A percentile compares a stretch with the other conserved stretches of the same genome.
These are phyloP conservation scores for Diuraphis noxia DNA, from an alignment of 1,140 invertebrate genomes.

Conservation along the genomic window DNA sequence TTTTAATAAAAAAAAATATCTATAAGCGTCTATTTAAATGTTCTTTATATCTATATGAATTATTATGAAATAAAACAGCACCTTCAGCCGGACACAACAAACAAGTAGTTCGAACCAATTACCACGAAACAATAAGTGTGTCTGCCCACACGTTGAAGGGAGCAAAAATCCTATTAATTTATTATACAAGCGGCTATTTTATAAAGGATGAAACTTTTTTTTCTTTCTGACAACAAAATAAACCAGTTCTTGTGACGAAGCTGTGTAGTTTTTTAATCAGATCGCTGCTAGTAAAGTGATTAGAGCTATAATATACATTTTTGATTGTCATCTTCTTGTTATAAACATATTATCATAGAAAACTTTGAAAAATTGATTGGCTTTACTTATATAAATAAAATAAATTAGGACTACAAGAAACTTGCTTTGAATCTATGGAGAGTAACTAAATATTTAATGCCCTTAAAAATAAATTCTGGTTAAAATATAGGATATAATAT, in stretches of 20 bases:
- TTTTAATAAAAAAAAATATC: constrained; percentile 30
- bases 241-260: constrained; percentile 38
- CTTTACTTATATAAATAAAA: neutral
- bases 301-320: neutral
- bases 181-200: constrained; percentile 17
- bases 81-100: constrained; percentile 6
- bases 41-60: constrained; percentile 23
- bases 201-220: constrained; percentile 23
- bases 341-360: neutral
- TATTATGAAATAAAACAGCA: constrained; percentile 34
- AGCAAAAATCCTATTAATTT: constrained; percentile 51
- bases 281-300: constrained; percentile 20
- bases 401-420: too few species aligned
- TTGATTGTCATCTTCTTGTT: constrained; percentile 30
- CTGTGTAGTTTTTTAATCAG: constrained; percentile 33
- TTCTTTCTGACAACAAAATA: constrained; percentile 16
- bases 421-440: too few species aligned
- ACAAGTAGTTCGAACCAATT: constrained; percentile 53
- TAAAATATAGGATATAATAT: neutral
- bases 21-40: constrained; percentile 23
- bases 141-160: constrained; percentile 14
- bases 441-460: neutral
- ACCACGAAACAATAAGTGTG: constrained; percentile 34
- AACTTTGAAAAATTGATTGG: neutral
- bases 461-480: neutral